Evolutionary conservation across 2,797 vertebrate genomes (phyloP), one percentile per base, ranked within the genome.

Genomic region (Phataginus tetradactyla): DNA sequence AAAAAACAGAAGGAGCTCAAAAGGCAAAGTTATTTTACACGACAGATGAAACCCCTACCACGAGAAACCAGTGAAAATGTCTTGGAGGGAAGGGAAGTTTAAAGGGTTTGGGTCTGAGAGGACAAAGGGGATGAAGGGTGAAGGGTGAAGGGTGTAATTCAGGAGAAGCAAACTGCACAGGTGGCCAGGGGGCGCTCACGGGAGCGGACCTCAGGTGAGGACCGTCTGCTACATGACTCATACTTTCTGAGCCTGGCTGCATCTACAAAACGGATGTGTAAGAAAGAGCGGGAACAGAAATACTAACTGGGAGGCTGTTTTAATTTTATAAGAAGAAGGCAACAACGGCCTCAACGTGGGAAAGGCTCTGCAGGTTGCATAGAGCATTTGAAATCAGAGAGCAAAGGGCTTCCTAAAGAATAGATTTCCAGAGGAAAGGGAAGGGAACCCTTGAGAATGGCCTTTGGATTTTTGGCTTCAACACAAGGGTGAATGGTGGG

Each of bases 61-160:
- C 13, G 0, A 7, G 32, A 7, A 51, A 72, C 11, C 45, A 45
- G 12, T 45, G 45, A 78, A 39, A 21, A 21, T 2, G 21, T 21
- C n/a, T 32, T 27, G 3, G 39, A 10, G 1, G 45, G 49, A 45
- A n/a, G 29, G 39, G 17, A 53, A 2, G 0, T 32, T 74, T 53
- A 51, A 5, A 81, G 66, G 23, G 37, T 37, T 68, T 53, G 2
- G 17, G 23, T 45, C 12, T 55, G 45, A 93, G 75, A 13, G 14
- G 34, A 29, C 4, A 20, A 4, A 4, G 17, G 10, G n/a, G 5
- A 37, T 18, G 3, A 61, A 17, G 7, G 3, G 13, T 0, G 3
- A 61, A 17, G 7, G 3, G 13, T 0, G 17, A 32, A 81, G 53
- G 37, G 27, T 1, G 5, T 45, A 21, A 21, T 4, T 15, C 0